These are phyloP conservation scores for Glareola pratincola DNA, from an alignment of 2,113 vertebrate species.

Conservation along the genomic window DNA sequence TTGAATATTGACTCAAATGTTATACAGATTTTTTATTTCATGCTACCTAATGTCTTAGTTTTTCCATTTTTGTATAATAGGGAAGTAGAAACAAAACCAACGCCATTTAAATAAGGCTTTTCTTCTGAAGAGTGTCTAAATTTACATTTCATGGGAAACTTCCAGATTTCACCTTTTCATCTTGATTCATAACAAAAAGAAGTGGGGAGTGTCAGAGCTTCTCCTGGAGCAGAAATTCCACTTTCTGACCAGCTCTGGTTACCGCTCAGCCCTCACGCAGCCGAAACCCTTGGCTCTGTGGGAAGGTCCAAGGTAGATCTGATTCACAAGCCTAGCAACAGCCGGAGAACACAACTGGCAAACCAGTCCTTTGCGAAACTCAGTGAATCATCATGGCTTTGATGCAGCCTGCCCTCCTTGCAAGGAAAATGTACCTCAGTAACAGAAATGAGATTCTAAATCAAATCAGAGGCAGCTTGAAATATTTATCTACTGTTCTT, in stretches of 20 bases:
- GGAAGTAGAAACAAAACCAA: background rate
- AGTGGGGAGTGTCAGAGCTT: background rate
- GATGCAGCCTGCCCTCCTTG: background rate
- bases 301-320: background rate
- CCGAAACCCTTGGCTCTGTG: background rate
- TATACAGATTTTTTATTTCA: background rate
- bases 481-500: constrained; percentile 14
- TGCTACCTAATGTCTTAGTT: background rate
- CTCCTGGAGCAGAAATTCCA: background rate
- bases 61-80: background rate
- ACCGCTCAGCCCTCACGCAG: background rate
- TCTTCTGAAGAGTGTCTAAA: background rate
- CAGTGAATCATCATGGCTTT: background rate
- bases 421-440: constrained; percentile 43
- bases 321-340: constrained; percentile 16
- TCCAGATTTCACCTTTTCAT: background rate
- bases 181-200: background rate
- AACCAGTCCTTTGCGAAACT: background rate
- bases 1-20: background rate
- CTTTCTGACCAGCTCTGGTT: background rate
- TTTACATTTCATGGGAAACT: background rate
- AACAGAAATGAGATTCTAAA: constrained; percentile 41
- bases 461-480: constrained; percentile 13
- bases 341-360: background rate
- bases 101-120: background rate